Evolutionary conservation across 2,888 invertebrate species (phyloP).

Genomic region (Spodoptera picta): DNA sequence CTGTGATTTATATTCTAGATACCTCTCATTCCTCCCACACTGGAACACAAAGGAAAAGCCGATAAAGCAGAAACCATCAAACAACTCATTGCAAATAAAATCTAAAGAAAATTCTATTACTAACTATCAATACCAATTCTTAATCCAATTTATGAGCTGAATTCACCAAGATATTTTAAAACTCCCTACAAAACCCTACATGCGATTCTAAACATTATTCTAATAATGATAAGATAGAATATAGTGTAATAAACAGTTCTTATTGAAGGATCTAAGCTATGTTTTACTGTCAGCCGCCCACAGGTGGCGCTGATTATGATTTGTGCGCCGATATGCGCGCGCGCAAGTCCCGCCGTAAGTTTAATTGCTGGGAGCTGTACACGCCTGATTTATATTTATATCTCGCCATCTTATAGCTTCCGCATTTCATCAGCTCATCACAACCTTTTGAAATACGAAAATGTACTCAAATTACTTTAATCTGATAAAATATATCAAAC

Average conservation of each 20-base stretch:
- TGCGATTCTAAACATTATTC: conserved; percentile 28
- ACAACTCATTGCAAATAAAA: conserved; percentile 40
- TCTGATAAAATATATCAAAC: conserved; percentile 31
- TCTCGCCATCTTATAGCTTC: conserved; percentile 53
- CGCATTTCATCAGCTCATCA: conserved; percentile 51
- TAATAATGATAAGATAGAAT: conserved; percentile 34
- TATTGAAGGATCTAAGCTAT: conserved; percentile 58
- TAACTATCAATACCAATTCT: conserved; percentile 49
- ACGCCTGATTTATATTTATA: conserved; percentile 58
- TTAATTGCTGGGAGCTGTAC: conserved; percentile 58
- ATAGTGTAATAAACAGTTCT: conserved; percentile 23
- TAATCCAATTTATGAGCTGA: conserved; percentile 52
- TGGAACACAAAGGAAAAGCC: conserved; percentile 21
- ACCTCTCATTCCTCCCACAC: conserved; percentile 22
- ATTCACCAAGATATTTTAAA: conserved; percentile 44
- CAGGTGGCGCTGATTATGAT: conserved; percentile 76
- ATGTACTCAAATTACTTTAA: conserved; percentile 23
- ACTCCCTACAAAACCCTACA: conserved; percentile 19
- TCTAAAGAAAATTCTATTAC: conserved; percentile 52
- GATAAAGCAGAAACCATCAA: conserved; percentile 25
- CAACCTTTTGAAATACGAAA: conserved; percentile 27
- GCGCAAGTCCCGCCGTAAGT: conserved; percentile 55
- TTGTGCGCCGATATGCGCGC: conserved; percentile 65
- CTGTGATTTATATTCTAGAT: conserved; percentile 11
- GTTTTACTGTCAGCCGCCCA: conserved; percentile 65